phyloP scores from a whole-genome alignment of 2,888 invertebrate species.

The Ormyrus pomaceus region DNA sequence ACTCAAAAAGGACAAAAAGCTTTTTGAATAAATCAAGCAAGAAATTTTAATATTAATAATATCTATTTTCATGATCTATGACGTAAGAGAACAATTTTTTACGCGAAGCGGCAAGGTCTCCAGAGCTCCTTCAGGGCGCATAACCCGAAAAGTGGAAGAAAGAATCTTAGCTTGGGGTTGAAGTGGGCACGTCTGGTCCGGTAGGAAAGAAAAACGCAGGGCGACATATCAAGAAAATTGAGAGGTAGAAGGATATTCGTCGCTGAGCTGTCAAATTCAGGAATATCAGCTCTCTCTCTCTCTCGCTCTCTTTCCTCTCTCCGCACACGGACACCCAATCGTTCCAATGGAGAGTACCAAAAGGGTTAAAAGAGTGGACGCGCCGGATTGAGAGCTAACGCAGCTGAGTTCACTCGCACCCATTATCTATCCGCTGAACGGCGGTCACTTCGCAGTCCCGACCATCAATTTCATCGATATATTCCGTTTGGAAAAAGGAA shows the following conservation, averaged over 20 bases:
- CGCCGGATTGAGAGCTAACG: neutral
- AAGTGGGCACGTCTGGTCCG: constrained; percentile 1
- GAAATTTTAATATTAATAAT: too few species aligned
- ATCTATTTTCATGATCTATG: too few species aligned
- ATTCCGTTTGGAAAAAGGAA: too few species aligned
- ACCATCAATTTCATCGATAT: too few species aligned
- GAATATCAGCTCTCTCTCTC: neutral
- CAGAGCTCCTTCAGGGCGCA: too few species aligned
- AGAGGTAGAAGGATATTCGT: constrained; percentile 27
- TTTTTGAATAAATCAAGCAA: neutral
- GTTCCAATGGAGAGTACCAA: neutral
- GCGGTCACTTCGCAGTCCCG: neutral
- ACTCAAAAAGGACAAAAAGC: neutral
- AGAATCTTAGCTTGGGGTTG: neutral
- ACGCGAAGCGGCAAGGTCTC: too few species aligned
- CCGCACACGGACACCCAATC: neutral
- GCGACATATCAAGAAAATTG: neutral
- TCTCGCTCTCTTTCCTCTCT: neutral
- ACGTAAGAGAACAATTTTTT: too few species aligned
- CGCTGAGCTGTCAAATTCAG: constrained; percentile 37
- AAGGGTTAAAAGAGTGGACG: neutral
- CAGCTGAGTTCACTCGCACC: neutral
- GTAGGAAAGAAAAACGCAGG: neutral
- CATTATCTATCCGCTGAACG: constrained; percentile 16
- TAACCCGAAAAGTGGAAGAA: neutral